A percentile compares a stretch with the other conserved stretches of the same genome.
Evolutionary conservation across 1,140 invertebrate species (phyloP).

Genomic region (Hyphantria cunea): DNA sequence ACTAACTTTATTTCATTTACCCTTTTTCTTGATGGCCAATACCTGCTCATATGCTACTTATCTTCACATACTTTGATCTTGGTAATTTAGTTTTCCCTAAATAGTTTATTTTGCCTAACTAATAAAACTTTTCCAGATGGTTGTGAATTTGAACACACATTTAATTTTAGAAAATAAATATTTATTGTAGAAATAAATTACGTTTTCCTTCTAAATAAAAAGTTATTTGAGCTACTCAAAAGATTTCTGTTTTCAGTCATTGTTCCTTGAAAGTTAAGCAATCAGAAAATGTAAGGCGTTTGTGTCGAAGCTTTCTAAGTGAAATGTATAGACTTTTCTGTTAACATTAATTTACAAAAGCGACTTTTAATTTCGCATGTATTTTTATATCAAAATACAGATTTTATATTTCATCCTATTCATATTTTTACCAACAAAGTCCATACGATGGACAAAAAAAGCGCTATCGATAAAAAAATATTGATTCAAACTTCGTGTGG

Average conservation of each 20-base stretch:
- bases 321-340: conserved; percentile 8
- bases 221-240: conserved; percentile 1
- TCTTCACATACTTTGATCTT: conserved; percentile 10
- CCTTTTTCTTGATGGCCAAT: conserved; percentile 37
- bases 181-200: neutral
- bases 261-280: conserved; percentile 7
- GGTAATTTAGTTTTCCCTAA: too few relatives aligned
- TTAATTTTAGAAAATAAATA: neutral
- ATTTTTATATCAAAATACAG: too few relatives aligned
- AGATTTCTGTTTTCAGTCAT: conserved; percentile 7
- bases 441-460: neutral
- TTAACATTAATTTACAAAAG: neutral
- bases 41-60: conserved; percentile 12
- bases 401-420: too few relatives aligned
- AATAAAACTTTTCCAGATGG: neutral
- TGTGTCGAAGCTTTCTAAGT: conserved; percentile 10
- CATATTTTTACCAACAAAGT: neutral
- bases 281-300: conserved; percentile 10
- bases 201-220: neutral
- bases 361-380: too few relatives aligned
- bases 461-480: neutral
- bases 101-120: neutral
- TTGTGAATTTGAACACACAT: neutral
- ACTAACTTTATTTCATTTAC: conserved; percentile 59
- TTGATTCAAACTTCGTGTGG: neutral